These are phyloP conservation scores for Terebella lapidaria DNA, from an alignment of 2,888 invertebrate genomes.

Conservation along the genomic window DNA sequence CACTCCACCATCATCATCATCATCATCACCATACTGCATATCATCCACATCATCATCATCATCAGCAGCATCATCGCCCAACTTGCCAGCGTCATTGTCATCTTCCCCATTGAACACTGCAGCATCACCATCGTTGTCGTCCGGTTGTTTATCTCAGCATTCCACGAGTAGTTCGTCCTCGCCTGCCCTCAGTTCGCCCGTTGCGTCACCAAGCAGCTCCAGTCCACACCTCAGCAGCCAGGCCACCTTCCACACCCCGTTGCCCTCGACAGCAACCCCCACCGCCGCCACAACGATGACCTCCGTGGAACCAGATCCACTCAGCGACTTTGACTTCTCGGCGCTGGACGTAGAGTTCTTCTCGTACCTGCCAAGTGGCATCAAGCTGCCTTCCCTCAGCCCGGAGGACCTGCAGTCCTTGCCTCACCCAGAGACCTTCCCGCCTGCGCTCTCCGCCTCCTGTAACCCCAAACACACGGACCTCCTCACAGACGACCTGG, in stretches of 20 bases:
- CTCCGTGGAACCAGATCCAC: background rate
- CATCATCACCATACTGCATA: background rate
- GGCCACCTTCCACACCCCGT: no score
- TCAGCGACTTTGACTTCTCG: constrained; percentile 60
- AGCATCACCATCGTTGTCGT: background rate
- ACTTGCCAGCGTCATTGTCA: background rate
- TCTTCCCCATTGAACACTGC: background rate
- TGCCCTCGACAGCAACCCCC: no score
- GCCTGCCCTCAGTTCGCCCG: background rate
- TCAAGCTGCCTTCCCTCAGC: constrained; percentile 48
- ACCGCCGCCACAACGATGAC: background rate
- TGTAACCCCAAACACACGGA: constrained; percentile 21
- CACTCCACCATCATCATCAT: background rate
- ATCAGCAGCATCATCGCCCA: background rate
- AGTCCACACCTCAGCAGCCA: no score
- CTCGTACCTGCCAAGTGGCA: constrained; percentile 33
- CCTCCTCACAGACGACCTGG: constrained; percentile 57
- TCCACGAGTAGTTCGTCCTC: background rate
- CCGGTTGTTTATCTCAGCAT: background rate
- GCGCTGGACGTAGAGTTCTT: constrained; percentile 58
- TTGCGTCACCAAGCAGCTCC: background rate
- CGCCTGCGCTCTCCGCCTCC: background rate
- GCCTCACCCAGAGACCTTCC: constrained; percentile 14
- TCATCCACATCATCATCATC: background rate
- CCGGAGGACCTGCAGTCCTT: constrained; percentile 54